Evolutionary conservation across 2,113 vertebrate genomes (phyloP), one percentile per base, ranked within the genome.

Genomic region (Labeo catla): DNA sequence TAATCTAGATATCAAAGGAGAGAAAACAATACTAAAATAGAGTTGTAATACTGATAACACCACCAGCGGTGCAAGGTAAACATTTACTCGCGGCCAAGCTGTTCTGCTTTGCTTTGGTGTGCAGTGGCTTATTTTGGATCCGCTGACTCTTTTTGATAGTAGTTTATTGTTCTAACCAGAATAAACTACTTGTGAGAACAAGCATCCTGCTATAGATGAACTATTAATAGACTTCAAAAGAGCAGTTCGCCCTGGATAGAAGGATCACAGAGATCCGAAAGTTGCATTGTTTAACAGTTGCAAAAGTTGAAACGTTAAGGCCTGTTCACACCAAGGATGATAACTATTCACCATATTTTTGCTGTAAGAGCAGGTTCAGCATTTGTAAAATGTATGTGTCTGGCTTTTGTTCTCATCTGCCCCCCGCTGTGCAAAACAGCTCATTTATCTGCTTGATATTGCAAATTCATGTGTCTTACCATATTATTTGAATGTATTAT

Each of bases 11-110:
- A 49, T 59, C 63, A 50, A 21, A 70, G 66, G 73, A 74, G 21
- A 63, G 23, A 45, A 76, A 43, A 66, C 11, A 52, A 39, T 6
- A 34, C 73, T 68, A 8, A 83, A 52, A 63, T 39, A 72, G 16
- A 78, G 68, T 81, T 84, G 39, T 70, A 87, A 85, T 50, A 89
- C 85, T 85, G 85, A 85, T 77, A 61, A 81, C 19, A 57, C 9
- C 68, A 81, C 19, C 13, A 13, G 23, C 70, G 72, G 16, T 86
- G 49, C 61, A 88, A 86, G 50, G 66, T 54, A 87, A 86, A 86
- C 84, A 61, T 23, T 34, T 76, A 21, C 16, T 76, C 50, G 28
- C 50, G 12, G 13, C 9, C 47, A 49, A 39, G 45, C 74, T 28
- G 57, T 83, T 79, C 63, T 49, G 8, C 39, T n/a, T 61, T 68